phyloP scores from a whole-genome alignment of 2,797 vertebrate species.

The Synaphobranchus kaupii region DNA sequence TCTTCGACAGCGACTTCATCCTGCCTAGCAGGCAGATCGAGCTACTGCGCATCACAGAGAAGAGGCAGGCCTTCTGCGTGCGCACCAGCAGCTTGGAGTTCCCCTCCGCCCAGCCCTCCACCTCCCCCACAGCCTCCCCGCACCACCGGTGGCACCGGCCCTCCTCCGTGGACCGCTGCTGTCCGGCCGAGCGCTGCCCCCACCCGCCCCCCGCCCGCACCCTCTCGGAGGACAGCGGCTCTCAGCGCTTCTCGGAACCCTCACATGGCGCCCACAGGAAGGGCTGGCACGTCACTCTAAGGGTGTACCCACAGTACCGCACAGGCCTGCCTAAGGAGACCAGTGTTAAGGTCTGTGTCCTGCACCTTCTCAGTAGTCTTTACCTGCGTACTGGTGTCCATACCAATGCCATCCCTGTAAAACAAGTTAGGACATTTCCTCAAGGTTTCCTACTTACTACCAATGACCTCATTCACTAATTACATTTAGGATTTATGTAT shows the following conservation, averaged over 20 bases:
- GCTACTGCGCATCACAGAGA: constrained; percentile 87
- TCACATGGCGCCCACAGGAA: constrained; percentile 64
- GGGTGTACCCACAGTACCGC: constrained; percentile 84
- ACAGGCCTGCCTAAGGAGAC: constrained; percentile 87
- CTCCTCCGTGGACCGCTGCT: constrained; percentile 70
- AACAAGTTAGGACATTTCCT: neutral
- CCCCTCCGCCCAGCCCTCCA: constrained; percentile 59
- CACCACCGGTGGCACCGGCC: constrained; percentile 62
- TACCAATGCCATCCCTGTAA: neutral
- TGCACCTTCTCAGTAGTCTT: no score
- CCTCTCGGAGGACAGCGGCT: constrained; percentile 79
- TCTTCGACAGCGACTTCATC: constrained; percentile 88
- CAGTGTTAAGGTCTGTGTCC: constrained; percentile 79
- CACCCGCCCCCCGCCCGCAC: constrained; percentile 63
- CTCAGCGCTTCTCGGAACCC: constrained; percentile 71
- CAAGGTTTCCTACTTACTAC: neutral
- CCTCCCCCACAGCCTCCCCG: constrained; percentile 60
- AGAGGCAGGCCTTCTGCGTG: constrained; percentile 86
- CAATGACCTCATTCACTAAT: constrained; percentile 16
- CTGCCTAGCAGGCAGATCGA: constrained; percentile 89
- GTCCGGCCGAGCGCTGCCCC: constrained; percentile 53
- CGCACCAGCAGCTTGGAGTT: constrained; percentile 90
- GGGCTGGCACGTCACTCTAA: constrained; percentile 73
- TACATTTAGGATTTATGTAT: neutral
- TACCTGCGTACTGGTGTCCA: no score